Percentiles rank a stretch among this genome's conserved stretches.
Conservation (phyloP, 2,797 vertebrate species). For the Neosalanx taihuensis region DNA sequence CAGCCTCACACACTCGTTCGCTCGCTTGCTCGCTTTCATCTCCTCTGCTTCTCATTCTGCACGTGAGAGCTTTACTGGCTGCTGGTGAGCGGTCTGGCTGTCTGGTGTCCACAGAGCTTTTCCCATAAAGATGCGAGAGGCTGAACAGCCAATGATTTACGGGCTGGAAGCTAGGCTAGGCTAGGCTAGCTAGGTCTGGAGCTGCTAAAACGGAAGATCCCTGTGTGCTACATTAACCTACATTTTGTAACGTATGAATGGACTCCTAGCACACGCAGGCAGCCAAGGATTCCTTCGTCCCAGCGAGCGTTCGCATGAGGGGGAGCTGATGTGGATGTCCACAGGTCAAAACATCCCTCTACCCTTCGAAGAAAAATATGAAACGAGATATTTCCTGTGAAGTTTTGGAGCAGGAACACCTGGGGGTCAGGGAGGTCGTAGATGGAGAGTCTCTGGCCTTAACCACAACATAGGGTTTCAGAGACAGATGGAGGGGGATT, state of each 20-base stretch:
- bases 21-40: neutral
- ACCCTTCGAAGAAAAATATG: conserved; percentile 35
- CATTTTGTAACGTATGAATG: conserved; percentile 60
- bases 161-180: conserved; percentile 60
- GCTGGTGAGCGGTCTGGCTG: conserved; percentile 58
- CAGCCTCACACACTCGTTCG: neutral
- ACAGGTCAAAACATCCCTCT: conserved; percentile 46
- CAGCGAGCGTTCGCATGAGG: conserved; percentile 55
- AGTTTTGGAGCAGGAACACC: conserved; percentile 52
- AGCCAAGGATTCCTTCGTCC: conserved; percentile 41
- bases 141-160: conserved; percentile 64
- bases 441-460: conserved; percentile 24
- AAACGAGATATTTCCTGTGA: conserved; percentile 55
- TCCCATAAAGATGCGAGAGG: conserved; percentile 54
- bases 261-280: conserved; percentile 59
- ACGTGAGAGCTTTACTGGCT: conserved; percentile 65
- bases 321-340: conserved; percentile 32
- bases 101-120: conserved; percentile 40
- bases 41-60: conserved; percentile 46
- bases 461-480: conserved; percentile 29
- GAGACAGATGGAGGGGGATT: neutral
- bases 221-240: conserved; percentile 66
- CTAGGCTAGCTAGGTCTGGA: conserved; percentile 40
- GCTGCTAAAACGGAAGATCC: conserved; percentile 66
- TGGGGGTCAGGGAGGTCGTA: conserved; percentile 33